Conservation (phyloP, 2,113 vertebrate species). For the Sapayoa aenigma region DNA sequence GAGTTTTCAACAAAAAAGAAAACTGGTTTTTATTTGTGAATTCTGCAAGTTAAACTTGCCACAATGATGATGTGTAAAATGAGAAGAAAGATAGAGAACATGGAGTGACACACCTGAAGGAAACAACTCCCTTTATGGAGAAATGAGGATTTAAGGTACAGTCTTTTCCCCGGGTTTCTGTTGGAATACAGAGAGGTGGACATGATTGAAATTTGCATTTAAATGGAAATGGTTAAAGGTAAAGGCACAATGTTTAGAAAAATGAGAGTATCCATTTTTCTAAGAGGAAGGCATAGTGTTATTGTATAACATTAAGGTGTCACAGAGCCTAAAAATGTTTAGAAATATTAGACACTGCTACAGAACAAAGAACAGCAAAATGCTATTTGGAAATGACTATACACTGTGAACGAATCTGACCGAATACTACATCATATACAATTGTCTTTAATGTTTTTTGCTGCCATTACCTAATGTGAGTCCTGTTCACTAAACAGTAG, state of each 20-base stretch:
- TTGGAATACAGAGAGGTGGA: slow-evolving; percentile 72
- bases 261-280: slow-evolving; percentile 83
- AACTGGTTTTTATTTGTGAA: neutral
- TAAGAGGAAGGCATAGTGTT: slow-evolving; percentile 71
- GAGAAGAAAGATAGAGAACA: slow-evolving; percentile 31
- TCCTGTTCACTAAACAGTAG: slow-evolving; percentile 49
- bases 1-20: neutral
- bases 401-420: slow-evolving; percentile 47
- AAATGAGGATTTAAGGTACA: slow-evolving; percentile 70
- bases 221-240: slow-evolving; percentile 81
- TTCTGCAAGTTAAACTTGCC: slow-evolving; percentile 37
- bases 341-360: slow-evolving; percentile 74
- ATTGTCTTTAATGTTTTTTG: slow-evolving; percentile 60
- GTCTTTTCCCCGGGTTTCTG: slow-evolving; percentile 35
- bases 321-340: slow-evolving; percentile 75
- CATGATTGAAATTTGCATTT: slow-evolving; percentile 84
- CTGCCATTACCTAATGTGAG: slow-evolving; percentile 55
- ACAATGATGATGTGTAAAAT: slow-evolving; percentile 25
- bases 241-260: slow-evolving; percentile 78
- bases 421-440: slow-evolving; percentile 43
- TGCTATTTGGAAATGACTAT: slow-evolving; percentile 70
- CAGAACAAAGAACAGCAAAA: slow-evolving; percentile 60
- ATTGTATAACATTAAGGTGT: slow-evolving; percentile 79
- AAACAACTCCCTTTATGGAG: slow-evolving; percentile 30
- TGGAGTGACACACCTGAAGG: slow-evolving; percentile 16